A percentile compares a stretch with the other conserved stretches of the same genome.
Conservation (phyloP, 2,888 invertebrate genomes). For the Ophion costatus region DNA sequence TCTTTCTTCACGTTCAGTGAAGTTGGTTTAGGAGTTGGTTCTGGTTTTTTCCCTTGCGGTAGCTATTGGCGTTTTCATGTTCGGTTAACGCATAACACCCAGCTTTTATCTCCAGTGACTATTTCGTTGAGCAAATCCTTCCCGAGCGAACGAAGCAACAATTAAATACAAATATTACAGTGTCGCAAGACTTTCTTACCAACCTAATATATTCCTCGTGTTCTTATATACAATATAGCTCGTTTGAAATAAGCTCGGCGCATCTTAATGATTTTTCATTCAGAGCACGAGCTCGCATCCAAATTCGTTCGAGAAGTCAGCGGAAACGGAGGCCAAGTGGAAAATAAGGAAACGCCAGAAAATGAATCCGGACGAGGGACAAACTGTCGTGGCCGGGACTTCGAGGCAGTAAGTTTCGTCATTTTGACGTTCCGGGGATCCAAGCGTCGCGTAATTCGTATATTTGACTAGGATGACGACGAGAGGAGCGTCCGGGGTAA, state of each 20-base stretch:
- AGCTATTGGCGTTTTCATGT: too few relatives aligned
- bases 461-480: conserved; percentile 19
- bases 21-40: too few relatives aligned
- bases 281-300: conserved; percentile 36
- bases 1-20: too few relatives aligned
- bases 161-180: too few relatives aligned
- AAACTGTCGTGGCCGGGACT: conserved; percentile 12
- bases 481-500: conserved; percentile 40
- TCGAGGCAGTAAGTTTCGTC: conserved; percentile 48
- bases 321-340: conserved; percentile 11
- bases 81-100: too few relatives aligned
- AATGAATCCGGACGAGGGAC: conserved; percentile 32
- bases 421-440: background rate
- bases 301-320: conserved; percentile 39
- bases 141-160: too few relatives aligned
- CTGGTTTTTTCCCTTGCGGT: too few relatives aligned
- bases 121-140: too few relatives aligned
- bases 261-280: conserved; percentile 7
- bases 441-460: background rate
- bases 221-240: too few relatives aligned
- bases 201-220: background rate
- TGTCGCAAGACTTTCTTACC: too few relatives aligned
- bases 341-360: conserved; percentile 60
- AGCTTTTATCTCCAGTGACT: too few relatives aligned
- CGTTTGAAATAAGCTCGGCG: background rate